Evolutionary conservation across 2,797 vertebrate genomes (phyloP).

Genomic region (Nyctibius grandis): DNA sequence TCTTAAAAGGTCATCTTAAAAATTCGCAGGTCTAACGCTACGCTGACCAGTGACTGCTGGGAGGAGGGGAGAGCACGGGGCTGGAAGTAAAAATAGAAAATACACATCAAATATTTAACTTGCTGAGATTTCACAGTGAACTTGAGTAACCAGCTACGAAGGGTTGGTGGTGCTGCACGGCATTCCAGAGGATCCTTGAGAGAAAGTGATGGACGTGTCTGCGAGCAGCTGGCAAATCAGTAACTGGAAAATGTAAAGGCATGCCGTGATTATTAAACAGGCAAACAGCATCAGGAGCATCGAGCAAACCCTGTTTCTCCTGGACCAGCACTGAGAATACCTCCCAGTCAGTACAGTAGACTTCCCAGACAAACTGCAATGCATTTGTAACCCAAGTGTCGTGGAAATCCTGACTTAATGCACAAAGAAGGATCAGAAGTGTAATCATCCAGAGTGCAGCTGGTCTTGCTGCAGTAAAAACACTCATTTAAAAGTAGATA

Average conservation of each 20-base stretch:
- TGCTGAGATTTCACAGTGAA: neutral
- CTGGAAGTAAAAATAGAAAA: neutral
- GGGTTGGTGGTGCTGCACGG: fast-evolving
- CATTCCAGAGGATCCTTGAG: neutral
- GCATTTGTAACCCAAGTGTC: neutral
- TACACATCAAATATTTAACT: neutral
- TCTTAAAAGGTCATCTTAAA: neutral
- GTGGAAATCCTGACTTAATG: neutral
- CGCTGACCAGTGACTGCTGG: neutral
- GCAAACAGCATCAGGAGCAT: neutral
- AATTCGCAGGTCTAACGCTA: neutral
- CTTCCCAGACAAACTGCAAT: neutral
- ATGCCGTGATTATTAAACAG: neutral
- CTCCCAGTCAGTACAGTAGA: fast-evolving
- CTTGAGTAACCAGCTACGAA: neutral
- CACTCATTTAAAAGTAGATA: neutral
- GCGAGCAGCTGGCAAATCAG: neutral
- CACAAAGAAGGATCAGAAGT: neutral
- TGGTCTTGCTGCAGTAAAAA: neutral
- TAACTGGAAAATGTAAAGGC: neutral
- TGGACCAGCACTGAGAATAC: neutral
- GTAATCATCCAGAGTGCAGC: neutral
- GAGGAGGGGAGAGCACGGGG: neutral
- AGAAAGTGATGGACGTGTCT: neutral
- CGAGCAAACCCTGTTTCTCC: neutral